These are phyloP conservation scores for Sinhomidia bicolor DNA, from an alignment of 2,888 invertebrate genomes.

Conservation along the genomic window DNA sequence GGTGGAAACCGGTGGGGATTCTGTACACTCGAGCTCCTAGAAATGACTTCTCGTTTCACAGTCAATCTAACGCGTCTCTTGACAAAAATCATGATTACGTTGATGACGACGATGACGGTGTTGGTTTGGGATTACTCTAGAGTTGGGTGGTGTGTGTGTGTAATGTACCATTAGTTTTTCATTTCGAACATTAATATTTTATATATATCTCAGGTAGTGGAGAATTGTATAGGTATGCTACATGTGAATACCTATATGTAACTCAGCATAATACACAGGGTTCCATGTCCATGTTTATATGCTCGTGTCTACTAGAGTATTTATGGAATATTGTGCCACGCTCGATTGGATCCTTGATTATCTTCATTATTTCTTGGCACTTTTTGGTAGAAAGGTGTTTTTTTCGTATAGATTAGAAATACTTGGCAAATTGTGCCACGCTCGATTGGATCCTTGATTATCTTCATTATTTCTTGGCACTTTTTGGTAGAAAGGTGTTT, in stretches of 20 bases:
- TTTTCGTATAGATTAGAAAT: background rate
- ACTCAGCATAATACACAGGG: no score
- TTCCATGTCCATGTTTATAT: no score
- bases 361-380: slow-evolving; percentile 4
- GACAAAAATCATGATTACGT: background rate
- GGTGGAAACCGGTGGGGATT: background rate
- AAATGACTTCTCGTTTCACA: background rate
- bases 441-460: slow-evolving; percentile 22
- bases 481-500: background rate
- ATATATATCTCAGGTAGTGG: no score
- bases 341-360: slow-evolving; percentile 21
- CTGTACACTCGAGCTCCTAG: background rate
- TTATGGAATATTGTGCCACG: background rate
- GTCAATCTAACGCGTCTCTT: background rate
- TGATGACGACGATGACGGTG: background rate
- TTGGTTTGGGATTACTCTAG: background rate
- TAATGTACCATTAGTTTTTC: background rate
- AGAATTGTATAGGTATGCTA: no score
- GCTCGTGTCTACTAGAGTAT: background rate
- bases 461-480: slow-evolving; percentile 4
- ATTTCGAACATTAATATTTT: no score
- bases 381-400: background rate
- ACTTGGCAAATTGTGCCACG: background rate
- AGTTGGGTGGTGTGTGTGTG: background rate
- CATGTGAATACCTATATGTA: no score